These are phyloP conservation scores for Patella caerulea DNA, from an alignment of 2,888 invertebrate species.

Conservation along the genomic window DNA sequence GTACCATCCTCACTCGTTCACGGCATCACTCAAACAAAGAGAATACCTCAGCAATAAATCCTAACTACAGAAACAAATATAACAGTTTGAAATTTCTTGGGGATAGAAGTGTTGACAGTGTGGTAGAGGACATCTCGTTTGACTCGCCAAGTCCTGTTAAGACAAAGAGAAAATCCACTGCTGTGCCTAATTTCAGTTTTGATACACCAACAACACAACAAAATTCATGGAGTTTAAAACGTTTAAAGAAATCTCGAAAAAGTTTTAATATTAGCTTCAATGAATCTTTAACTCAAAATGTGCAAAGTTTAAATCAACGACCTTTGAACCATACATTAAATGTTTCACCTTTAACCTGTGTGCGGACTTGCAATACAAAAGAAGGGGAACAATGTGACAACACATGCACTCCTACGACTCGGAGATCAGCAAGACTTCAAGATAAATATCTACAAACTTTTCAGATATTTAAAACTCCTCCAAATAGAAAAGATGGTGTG, in stretches of 20 bases:
- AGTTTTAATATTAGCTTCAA: not conserved
- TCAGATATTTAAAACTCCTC: not conserved
- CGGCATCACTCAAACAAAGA: not conserved
- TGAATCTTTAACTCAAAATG: not conserved
- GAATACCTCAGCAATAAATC: not conserved
- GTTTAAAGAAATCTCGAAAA: not conserved
- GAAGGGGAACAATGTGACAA: not conserved
- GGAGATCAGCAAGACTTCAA: conserved; percentile 6
- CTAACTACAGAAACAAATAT: not conserved
- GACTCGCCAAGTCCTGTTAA: not conserved
- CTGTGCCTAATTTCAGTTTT: not conserved
- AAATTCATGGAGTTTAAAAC: not conserved
- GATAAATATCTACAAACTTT: conserved; percentile 11
- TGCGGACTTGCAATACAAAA: not conserved
- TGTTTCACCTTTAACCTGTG: not conserved
- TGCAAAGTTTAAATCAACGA: not conserved
- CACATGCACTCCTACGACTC: not conserved
- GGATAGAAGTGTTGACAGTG: not conserved
- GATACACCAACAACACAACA: not conserved
- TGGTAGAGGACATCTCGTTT: not conserved
- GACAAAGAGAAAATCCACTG: not conserved
- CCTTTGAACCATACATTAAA: conserved; percentile 1
- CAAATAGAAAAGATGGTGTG: not conserved
- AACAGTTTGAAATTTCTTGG: not conserved
- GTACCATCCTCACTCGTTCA: not conserved